Conservation (phyloP, 2,888 invertebrate genomes). For the Orthosia incerta region DNA sequence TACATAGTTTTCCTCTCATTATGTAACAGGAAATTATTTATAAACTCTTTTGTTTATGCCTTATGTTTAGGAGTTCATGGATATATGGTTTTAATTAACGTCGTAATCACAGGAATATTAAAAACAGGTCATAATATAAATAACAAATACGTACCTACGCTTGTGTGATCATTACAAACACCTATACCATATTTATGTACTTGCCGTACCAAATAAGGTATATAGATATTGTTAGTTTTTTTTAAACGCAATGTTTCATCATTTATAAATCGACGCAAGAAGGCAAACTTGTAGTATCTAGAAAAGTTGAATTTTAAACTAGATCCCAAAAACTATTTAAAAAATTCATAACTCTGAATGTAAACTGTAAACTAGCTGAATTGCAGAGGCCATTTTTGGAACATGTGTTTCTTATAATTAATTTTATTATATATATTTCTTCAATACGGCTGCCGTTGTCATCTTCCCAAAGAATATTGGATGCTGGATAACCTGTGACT, state of each 20-base stretch:
- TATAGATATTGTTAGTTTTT: neutral
- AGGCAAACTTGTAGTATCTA: too few relatives aligned
- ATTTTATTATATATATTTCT: too few relatives aligned
- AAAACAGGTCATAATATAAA: too few relatives aligned
- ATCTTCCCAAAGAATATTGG: slow-evolving; percentile 79
- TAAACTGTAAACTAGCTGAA: too few relatives aligned
- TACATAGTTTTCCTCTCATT: neutral
- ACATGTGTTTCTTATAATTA: too few relatives aligned
- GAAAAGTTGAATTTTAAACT: too few relatives aligned
- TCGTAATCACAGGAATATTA: too few relatives aligned
- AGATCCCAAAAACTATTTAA: too few relatives aligned
- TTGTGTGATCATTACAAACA: neutral
- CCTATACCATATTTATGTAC: neutral
- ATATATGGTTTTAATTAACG: neutral
- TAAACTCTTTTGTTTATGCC: neutral
- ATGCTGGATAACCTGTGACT: slow-evolving; percentile 77
- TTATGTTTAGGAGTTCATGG: neutral
- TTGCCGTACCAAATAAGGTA: neutral
- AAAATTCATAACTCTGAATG: too few relatives aligned
- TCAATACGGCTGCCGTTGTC: too few relatives aligned
- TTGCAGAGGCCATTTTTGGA: too few relatives aligned
- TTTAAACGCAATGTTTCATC: neutral
- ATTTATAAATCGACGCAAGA: slow-evolving; percentile 56
- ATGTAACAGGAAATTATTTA: neutral
- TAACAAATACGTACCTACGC: too few relatives aligned